Evolutionary conservation across 2,113 vertebrate species (phyloP).

Genomic region (Dicrurus megarhynchus): DNA sequence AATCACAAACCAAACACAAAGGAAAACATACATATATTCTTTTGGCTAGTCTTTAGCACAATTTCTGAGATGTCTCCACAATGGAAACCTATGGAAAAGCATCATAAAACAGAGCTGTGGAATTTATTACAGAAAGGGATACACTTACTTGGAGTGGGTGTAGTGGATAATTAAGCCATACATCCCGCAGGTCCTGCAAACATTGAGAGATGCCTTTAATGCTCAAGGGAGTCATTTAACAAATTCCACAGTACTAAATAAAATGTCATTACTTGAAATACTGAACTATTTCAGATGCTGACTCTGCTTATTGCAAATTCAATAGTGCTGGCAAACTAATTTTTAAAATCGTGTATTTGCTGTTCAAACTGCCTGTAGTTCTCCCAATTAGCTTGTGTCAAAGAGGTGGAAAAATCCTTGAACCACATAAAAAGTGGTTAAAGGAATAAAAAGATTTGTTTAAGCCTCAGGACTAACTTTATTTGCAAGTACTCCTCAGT

Average conservation of each 20-base stretch:
- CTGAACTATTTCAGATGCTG: constrained; percentile 76
- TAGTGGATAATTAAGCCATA: constrained; percentile 97
- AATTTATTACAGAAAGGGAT: constrained; percentile 36
- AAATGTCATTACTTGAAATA: constrained; percentile 78
- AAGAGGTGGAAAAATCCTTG: constrained; percentile 43
- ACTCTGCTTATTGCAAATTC: constrained; percentile 77
- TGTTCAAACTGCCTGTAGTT: constrained; percentile 63
- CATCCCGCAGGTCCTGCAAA: constrained; percentile 91
- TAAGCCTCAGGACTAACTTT: constrained; percentile 54
- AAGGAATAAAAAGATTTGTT: constrained; percentile 43
- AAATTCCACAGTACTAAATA: constrained; percentile 77
- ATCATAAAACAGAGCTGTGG: not conserved
- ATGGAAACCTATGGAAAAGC: constrained; percentile 6
- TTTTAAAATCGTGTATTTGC: constrained; percentile 71
- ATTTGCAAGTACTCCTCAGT: constrained; percentile 5
- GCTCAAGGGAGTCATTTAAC: constrained; percentile 74
- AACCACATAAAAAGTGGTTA: constrained; percentile 51
- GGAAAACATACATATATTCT: not conserved
- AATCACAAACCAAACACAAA: not conserved
- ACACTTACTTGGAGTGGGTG: constrained; percentile 96
- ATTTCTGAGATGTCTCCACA: constrained; percentile 23
- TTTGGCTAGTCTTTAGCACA: not conserved
- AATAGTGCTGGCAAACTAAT: constrained; percentile 76
- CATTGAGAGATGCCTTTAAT: constrained; percentile 71
- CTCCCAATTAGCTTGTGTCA: constrained; percentile 69